These are phyloP conservation scores for Orussus abietinus DNA, from an alignment of 1,140 invertebrate species.

Conservation along the genomic window DNA sequence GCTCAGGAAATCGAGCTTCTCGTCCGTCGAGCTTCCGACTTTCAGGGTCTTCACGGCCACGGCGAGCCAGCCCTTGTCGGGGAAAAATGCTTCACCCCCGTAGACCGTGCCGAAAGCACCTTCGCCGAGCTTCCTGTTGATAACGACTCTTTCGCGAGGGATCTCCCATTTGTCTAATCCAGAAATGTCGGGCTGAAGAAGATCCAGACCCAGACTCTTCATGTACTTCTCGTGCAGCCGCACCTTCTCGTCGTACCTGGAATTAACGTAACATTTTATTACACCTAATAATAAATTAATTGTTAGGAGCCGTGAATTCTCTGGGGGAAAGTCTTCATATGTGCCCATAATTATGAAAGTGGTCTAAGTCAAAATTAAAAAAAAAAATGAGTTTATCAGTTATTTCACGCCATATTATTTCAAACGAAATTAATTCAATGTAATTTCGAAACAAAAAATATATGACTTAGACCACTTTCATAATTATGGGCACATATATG, in stretches of 20 bases:
- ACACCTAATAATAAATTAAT: constrained; percentile 2
- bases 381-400: no score
- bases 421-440: no score
- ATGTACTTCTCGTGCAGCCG: constrained; percentile 67
- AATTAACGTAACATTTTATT: constrained; percentile 12
- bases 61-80: constrained; percentile 71
- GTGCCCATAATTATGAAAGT: no score
- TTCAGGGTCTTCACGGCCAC: constrained; percentile 92
- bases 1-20: constrained; percentile 89
- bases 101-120: constrained; percentile 88
- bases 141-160: constrained; percentile 75
- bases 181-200: constrained; percentile 52
- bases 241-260: constrained; percentile 70
- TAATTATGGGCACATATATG: no score
- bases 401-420: no score
- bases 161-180: constrained; percentile 84
- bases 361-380: no score
- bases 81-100: constrained; percentile 74
- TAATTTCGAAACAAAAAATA: no score
- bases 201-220: constrained; percentile 66
- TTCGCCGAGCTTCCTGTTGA: constrained; percentile 84
- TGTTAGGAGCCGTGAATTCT: neutral
- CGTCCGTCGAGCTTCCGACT: constrained; percentile 73
- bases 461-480: no score
- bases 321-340: neutral